Evolutionary conservation across 2,113 vertebrate genomes (phyloP), one percentile per base, ranked within the genome.

Genomic region (Oophaga pumilio): DNA sequence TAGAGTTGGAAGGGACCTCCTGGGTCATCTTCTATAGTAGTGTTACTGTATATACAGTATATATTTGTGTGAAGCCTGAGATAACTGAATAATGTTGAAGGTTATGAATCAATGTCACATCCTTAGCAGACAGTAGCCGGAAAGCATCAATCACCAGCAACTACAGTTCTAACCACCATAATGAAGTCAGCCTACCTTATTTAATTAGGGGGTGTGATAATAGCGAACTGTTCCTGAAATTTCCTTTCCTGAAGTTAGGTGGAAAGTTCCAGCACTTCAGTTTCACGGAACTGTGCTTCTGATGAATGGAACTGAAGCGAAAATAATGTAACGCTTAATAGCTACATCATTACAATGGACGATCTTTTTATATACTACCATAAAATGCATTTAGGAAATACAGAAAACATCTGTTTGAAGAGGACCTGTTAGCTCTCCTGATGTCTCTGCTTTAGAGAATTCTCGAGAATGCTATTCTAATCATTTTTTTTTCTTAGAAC

Each of bases 191-290:
- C 9, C 28, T 7, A 33, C 28, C 33, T 43, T 73, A 49, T 73
- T 73, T 73, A 49, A 43, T 73, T 49, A 73, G 33, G 24, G 69
- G 69, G 69, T 73, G 69, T 43, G 33, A 73, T 20, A 49, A 43
- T 20, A 73, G 15, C 33, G 20, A 71, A 33, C 28, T 73, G 26
- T 43, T 73, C 69, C 43, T 73, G 33, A 73, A 43, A 73, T 73
- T 73, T 73, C 69, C 69, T 73, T 73, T 73, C 28, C 24, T 73
- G 69, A 73, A 73, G 17, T 43, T 18, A 73, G 69, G 33, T 73
- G 69, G 69, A 73, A 73, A 73, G 69, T 73, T 73, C 33, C 69
- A 73, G 33, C 43, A 17, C 10, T 1, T 33, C 14, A 71, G 26
- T 71, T 33, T 33, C 14, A 17, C 15, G 68, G 15, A 43, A 49